A percentile compares a stretch with the other conserved stretches of the same genome.
These are phyloP conservation scores for Solenodon paradoxus DNA, from an alignment of 2,113 vertebrate species.

Conservation along the genomic window DNA sequence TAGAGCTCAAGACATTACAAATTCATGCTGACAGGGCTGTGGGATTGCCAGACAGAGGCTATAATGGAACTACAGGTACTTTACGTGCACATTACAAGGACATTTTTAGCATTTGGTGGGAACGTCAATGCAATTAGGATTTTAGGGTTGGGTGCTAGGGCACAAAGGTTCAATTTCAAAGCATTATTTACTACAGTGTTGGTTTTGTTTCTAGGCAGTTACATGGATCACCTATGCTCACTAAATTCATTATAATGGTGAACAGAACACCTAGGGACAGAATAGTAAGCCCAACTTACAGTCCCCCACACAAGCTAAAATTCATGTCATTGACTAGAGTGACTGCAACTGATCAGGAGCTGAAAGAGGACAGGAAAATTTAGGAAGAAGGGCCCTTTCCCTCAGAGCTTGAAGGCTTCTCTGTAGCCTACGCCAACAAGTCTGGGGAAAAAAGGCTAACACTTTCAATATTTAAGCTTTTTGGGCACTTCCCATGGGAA, in stretches of 20 bases:
- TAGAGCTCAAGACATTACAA: constrained; percentile 76
- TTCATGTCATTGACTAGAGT: constrained; percentile 79
- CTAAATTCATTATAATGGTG: constrained; percentile 77
- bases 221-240: constrained; percentile 78
- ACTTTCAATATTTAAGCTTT: constrained; percentile 96
- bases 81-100: constrained; percentile 75
- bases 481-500: constrained; percentile 98
- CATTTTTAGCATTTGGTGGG: constrained; percentile 70
- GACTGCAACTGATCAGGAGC: constrained; percentile 76
- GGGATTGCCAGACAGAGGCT: constrained; percentile 69
- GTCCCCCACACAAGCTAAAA: constrained; percentile 82
- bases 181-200: constrained; percentile 77
- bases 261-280: constrained; percentile 77
- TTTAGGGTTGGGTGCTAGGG: constrained; percentile 63
- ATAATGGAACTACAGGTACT: constrained; percentile 71
- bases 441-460: constrained; percentile 93
- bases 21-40: constrained; percentile 74
- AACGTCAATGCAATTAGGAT: constrained; percentile 66
- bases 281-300: constrained; percentile 77
- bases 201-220: constrained; percentile 75
- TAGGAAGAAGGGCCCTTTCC: constrained; percentile 85
- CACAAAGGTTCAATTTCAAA: constrained; percentile 76
- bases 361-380: constrained; percentile 77
- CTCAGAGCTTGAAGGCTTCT: constrained; percentile 93
- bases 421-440: constrained; percentile 96